Base-by-base conservation (phyloP, 2,888 invertebrate genomes). In the Lymantria monacha region DNA sequence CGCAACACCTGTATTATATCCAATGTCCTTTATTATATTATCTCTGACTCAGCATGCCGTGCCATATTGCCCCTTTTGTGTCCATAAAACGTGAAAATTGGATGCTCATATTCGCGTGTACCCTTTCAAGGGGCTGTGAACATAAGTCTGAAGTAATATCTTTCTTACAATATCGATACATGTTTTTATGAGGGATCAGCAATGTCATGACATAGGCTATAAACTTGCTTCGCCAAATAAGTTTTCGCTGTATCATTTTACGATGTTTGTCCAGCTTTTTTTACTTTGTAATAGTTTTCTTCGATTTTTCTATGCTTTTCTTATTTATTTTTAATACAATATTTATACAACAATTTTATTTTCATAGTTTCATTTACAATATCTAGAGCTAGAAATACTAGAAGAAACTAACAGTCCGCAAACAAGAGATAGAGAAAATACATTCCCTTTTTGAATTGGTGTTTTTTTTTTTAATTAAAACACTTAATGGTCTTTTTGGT, bases 171-270 rank as follows among this genome's bases (percentile, higher is more conserved):
- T 82, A 75, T 80, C 78, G 81, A 83, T 82, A 83, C 86, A 86
- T 85, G 85, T 86, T 88, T 88, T 88, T 87, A 87, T 81, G 83
- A 81, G 76, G 85, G 85, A 84, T 85, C 83, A 85, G 84, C 79
- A 70, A 81, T 83, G 81, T 83, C 81, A 83, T 83, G 85, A 86
- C 81, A 85, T 76, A 76, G 76, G 72, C 83, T 83, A 87, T 88
- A 88, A 87, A 87, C 73, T 85, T 75, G 76, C 77, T 74, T 62
- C 69, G 70, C 74, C 76, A 83, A 86, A 41, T 41, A 41, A 83
- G 85, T 83, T 85, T 82, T 77, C 74, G 76, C 76, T 76, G 75
- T 82, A 75, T 74, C 72, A 72, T 84, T 87, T 87, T 87, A 87
- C 80, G 83, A 80, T 69, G 70, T 74, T 72, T 80, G 80, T 81